These are phyloP conservation scores for Ophiodon elongatus DNA, from an alignment of 2,113 vertebrate species.

Conservation along the genomic window DNA sequence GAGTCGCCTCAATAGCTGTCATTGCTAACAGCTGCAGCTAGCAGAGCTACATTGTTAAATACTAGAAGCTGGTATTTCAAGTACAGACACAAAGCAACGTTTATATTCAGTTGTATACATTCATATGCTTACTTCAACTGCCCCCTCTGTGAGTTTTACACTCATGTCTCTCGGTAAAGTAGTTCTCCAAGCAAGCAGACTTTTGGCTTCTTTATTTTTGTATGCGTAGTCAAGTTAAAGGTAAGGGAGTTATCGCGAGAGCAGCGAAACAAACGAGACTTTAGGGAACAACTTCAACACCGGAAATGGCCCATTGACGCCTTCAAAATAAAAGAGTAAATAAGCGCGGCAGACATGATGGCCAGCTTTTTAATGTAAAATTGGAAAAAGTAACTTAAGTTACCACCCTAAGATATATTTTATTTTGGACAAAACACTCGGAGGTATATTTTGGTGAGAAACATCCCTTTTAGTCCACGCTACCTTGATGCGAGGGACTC, in stretches of 20 bases:
- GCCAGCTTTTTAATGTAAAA: not conserved
- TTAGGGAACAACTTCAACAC: not conserved
- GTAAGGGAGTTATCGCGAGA: slow-evolving; percentile 58
- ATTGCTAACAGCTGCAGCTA: slow-evolving; percentile 41
- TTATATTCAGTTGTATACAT: not conserved
- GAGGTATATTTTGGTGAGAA: slow-evolving; percentile 33
- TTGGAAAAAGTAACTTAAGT: not conserved
- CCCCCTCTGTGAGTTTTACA: slow-evolving; percentile 63
- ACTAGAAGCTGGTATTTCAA: not conserved
- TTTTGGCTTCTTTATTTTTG: not conserved
- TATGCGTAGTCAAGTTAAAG: not conserved
- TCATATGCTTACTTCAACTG: slow-evolving; percentile 61
- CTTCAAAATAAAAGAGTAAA: slow-evolving; percentile 50
- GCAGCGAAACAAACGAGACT: not conserved
- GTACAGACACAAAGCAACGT: not conserved
- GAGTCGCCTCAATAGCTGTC: slow-evolving; percentile 18
- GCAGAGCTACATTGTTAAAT: not conserved
- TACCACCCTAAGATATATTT: not conserved
- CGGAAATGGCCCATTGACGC: not conserved
- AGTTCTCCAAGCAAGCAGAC: not conserved
- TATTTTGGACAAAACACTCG: not conserved
- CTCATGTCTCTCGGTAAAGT: slow-evolving; percentile 44
- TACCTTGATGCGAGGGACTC: not conserved
- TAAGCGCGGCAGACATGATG: not conserved
- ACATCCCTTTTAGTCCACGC: rapidly evolving